These are phyloP conservation scores for Centropristis striata DNA, from an alignment of 2,113 vertebrate genomes.

Conservation along the genomic window DNA sequence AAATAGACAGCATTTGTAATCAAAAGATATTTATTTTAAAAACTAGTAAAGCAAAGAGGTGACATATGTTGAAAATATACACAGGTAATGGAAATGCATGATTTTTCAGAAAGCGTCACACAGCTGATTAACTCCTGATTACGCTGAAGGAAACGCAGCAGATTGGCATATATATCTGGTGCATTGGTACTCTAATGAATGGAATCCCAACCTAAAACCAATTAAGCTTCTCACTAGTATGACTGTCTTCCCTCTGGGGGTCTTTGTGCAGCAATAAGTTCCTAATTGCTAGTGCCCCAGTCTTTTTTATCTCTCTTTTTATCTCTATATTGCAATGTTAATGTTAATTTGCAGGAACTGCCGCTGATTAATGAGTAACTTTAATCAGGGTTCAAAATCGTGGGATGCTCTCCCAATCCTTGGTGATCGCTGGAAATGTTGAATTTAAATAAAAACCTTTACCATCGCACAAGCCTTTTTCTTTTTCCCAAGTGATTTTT, in stretches of 20 bases:
- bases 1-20: no score
- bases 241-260: conserved; percentile 70
- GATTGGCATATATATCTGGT: conserved; percentile 39
- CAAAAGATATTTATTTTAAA: no score
- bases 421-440: conserved; percentile 15
- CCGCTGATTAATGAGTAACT: conserved; percentile 69
- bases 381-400: conserved; percentile 63
- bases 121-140: conserved; percentile 54
- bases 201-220: conserved; percentile 73
- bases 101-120: conserved; percentile 9
- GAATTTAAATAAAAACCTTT: conserved; percentile 12
- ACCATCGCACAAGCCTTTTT: not conserved
- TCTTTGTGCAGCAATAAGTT: conserved; percentile 72
- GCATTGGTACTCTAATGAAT: conserved; percentile 47
- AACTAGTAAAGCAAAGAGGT: no score
- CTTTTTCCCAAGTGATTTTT: conserved; percentile 8
- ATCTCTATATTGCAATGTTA: conserved; percentile 69
- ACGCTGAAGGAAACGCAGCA: conserved; percentile 24
- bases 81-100: conserved; percentile 45
- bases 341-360: conserved; percentile 66
- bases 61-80: conserved; percentile 21
- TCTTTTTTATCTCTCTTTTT: conserved; percentile 66
- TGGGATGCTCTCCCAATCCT: conserved; percentile 12
- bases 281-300: conserved; percentile 73
- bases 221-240: conserved; percentile 62